Percentiles rank a stretch among this genome's conserved stretches.
These are phyloP conservation scores for Drosophila bocqueti DNA, from an alignment of 1,140 invertebrate species.

Conservation along the genomic window DNA sequence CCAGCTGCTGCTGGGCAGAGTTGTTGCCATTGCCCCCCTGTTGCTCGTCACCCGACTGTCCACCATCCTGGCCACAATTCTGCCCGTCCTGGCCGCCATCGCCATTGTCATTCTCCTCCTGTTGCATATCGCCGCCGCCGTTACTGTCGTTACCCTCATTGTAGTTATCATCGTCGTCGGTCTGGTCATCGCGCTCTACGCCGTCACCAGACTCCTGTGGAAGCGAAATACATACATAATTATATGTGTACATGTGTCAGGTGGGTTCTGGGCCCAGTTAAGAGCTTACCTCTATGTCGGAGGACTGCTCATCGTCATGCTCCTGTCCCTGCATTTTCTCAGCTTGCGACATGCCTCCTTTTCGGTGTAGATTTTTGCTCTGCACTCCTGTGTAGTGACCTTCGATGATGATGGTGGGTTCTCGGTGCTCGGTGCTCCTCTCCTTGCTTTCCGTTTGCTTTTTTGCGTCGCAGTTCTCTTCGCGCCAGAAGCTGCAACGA, in stretches of 20 bases:
- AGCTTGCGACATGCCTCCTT: constrained; percentile 31
- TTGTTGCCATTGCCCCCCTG: background rate
- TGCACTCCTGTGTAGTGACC: constrained; percentile 1
- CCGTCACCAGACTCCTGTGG: constrained; percentile 29
- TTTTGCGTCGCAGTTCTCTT: constrained; percentile 36
- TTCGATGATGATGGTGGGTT: background rate
- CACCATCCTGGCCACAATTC: constrained; percentile 18
- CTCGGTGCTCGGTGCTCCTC: constrained; percentile 1
- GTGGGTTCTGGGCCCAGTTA: background rate
- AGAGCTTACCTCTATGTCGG: constrained; percentile 35
- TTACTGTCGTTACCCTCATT: constrained; percentile 18
- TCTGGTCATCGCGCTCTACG: constrained; percentile 26
- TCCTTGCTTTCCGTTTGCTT: constrained; percentile 6
- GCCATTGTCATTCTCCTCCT: constrained; percentile 6
- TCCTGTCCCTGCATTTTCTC: constrained; percentile 51
- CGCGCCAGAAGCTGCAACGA: constrained; percentile 38
- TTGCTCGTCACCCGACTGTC: constrained; percentile 23
- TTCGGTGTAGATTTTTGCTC: constrained; percentile 1
- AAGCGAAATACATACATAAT: background rate
- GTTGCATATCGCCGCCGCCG: constrained; percentile 11
- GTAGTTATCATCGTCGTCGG: constrained; percentile 27
- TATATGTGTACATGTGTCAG: background rate
- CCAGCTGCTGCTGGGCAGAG: constrained; percentile 17
- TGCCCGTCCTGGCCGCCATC: constrained; percentile 12
- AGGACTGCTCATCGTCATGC: constrained; percentile 39